Conservation (phyloP, 2,113 vertebrate genomes). For the Poicephalus meyeri region DNA sequence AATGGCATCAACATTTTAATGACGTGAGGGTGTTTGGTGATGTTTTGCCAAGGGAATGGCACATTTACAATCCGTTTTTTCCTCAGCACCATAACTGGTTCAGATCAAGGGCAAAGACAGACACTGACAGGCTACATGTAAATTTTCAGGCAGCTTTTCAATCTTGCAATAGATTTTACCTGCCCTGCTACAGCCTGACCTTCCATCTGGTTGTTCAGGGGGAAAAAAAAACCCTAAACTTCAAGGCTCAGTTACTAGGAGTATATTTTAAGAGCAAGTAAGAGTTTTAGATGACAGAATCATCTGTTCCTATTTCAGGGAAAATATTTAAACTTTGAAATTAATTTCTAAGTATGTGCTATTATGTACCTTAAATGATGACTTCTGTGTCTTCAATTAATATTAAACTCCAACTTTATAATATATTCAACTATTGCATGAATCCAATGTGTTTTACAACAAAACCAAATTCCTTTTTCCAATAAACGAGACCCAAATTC, state of each 20-base stretch:
- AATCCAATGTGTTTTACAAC: neutral
- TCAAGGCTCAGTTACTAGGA: constrained; percentile 25
- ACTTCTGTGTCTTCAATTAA: neutral
- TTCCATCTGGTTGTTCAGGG: neutral
- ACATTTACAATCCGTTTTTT: constrained; percentile 38
- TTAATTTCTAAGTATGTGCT: neutral
- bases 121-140: neutral
- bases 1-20: constrained; percentile 11
- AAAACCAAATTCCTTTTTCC: neutral
- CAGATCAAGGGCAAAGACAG: constrained; percentile 58
- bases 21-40: neutral
- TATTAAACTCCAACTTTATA: neutral
- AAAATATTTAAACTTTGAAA: neutral
- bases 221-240: neutral
- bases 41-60: constrained; percentile 1
- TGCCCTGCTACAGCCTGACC: neutral
- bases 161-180: neutral
- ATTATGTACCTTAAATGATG: neutral
- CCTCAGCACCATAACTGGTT: constrained; percentile 40
- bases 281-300: neutral
- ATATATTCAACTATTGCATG: neutral
- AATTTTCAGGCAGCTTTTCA: constrained; percentile 39
- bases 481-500: neutral
- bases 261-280: neutral
- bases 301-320: neutral